Base-by-base conservation (phyloP, 2,113 vertebrate species). In the Fregetta grallaria region DNA sequence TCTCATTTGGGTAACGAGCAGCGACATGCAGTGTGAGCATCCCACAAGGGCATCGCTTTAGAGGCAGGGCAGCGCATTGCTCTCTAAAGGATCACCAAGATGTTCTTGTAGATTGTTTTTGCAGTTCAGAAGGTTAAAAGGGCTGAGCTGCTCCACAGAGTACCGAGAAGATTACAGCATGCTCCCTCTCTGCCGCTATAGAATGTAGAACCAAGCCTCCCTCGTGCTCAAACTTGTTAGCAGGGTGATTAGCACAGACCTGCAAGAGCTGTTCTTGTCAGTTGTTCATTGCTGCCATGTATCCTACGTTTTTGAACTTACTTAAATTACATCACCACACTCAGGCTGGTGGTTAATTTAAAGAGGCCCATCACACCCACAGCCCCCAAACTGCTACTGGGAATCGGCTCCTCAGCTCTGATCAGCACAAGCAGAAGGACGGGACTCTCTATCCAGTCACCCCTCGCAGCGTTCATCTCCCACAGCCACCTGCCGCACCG, bases 1-100 rank as follows among this genome's bases (percentile, higher is more conserved):
- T 79, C 86, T 77, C 78, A 45, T 94, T 86, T 96, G 89, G 58
- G 44, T 84, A 95, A 98, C 4, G 7, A 83, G 85, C 66, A 59
- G 50, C 15, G 68, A 77, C 13, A 4, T 5, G 61, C 61, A 44
- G 32, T 56, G 12, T 1, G 2, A 93, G 52, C 11, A 0, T 20
- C 77, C 73, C 66, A 38, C 15, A 16, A n/a, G 62, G 56, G 36
- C 42, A 14, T 10, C 1, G 16, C 79, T 32, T 44, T 11, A 58
- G 74, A 88, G 74, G 62, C 58, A 45, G 62, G 23, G 49, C 45
- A 14, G 30, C 3, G 0, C 6, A 1, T 11, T 70, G 81, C 56
- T 72, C 75, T 80, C 65, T 11, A 26, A 38, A 70, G 70, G 17
- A 68, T 65, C 44, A 12, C 47, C 52, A 73, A 53, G 47, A 71